Evolutionary conservation across 2,113 vertebrate species (phyloP), one percentile per base, ranked within the genome.

Genomic region (Mobula hypostoma): DNA sequence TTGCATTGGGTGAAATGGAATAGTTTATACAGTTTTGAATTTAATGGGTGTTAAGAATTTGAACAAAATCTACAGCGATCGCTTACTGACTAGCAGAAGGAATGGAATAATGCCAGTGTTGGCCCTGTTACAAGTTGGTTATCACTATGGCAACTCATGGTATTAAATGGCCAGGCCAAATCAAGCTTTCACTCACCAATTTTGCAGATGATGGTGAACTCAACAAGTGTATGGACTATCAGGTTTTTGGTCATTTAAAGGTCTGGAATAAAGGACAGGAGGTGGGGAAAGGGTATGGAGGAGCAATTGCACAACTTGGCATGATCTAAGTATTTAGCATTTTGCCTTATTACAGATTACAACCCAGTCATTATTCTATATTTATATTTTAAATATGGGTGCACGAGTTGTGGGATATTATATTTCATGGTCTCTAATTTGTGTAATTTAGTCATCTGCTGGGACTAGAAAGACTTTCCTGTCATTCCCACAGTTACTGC

Each of bases 361-460:
- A 93, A 93, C 32, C 90, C 27, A 72, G 21, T 36, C 7, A 74
- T 93, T 72, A 93, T 93, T 74, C 90, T 93, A 93, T 93, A 74
- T 93, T 93, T 74, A 32, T 36, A 93, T 48, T 72, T 68, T 72
- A 92, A 92, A 48, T 72, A 93, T 27, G 68, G 21, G 36, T 74
- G 90, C 40, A 24, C 90, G 74, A 74, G 90, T 24, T 72, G 90
- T 93, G 88, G 88, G 6, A 70, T 92, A 63, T 92, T 72, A 27
- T 70, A 68, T 68, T 72, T 7, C 7, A 72, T 93, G 40, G 36
- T 93, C 68, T 93, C 36, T 74, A 93, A 93, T 93, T 93, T 93
- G 36, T 32, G 36, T 48, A 74, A 93, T 93, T 93, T 48, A 93
- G 90, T 93, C 36, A 74, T 74, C 90, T 93, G 90, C 36, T 48